A percentile compares a stretch with the other conserved stretches of the same genome.
phyloP scores from a whole-genome alignment of 2,113 vertebrate genomes.

The Clupea harengus region DNA sequence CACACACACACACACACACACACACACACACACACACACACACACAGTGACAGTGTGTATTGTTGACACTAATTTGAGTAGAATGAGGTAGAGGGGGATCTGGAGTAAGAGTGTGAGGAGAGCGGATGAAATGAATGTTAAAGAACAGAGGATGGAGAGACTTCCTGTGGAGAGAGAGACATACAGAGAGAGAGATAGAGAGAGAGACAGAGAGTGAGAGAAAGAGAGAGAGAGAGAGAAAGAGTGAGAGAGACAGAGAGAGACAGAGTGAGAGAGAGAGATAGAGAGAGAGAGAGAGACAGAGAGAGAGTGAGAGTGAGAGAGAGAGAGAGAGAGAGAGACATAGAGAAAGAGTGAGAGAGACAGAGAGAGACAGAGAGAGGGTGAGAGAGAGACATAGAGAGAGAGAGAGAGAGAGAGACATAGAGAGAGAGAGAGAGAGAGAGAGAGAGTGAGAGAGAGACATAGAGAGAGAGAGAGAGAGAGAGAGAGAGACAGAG shows the following conservation, averaged over 20 bases:
- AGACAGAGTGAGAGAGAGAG: too few species aligned
- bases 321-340: slow-evolving; percentile 15
- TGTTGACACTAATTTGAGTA: too few species aligned
- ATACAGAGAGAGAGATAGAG: slow-evolving; percentile 30
- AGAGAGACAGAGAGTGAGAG: slow-evolving; percentile 17
- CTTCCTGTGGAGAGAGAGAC: not conserved
- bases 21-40: too few species aligned
- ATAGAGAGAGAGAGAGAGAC: slow-evolving; percentile 23
- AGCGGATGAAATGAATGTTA: too few species aligned
- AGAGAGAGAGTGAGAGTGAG: slow-evolving; percentile 20
- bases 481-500: too few species aligned
- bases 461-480: too few species aligned
- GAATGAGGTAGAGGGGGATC: too few species aligned
- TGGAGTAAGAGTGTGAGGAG: too few species aligned
- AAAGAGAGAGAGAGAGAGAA: slow-evolving; percentile 18
- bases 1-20: too few species aligned
- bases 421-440: slow-evolving; percentile 17
- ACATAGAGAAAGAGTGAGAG: not conserved
- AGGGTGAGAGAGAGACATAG: not conserved
- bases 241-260: too few species aligned
- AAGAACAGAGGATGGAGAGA: not conserved
- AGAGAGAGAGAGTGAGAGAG: not conserved
- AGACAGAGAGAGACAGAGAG: too few species aligned
- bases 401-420: slow-evolving; percentile 33
- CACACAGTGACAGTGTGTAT: too few species aligned